Evolutionary conservation across 1,140 invertebrate genomes (phyloP).

Genomic region (Theocolax elegans): DNA sequence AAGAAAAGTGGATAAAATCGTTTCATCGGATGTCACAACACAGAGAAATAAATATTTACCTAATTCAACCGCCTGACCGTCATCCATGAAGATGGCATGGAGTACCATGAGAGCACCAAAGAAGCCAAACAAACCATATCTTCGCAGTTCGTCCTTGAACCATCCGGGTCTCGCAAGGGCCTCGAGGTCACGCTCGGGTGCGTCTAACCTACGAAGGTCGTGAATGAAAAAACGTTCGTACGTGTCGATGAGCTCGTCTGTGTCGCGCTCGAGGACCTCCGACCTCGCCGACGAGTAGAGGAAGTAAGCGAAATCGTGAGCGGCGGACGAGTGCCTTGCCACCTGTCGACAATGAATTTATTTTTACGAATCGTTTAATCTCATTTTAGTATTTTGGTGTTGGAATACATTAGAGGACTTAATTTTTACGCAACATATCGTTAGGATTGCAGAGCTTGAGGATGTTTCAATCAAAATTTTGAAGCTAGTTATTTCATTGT

Average conservation of each 20-base stretch:
- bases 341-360: too few species aligned
- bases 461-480: too few species aligned
- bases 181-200: constrained; percentile 27
- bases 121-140: constrained; percentile 49
- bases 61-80: background rate
- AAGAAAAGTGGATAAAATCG: too few species aligned
- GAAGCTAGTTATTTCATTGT: too few species aligned
- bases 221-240: constrained; percentile 29
- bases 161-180: constrained; percentile 43
- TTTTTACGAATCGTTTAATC: too few species aligned
- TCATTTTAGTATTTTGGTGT: too few species aligned
- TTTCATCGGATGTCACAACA: too few species aligned
- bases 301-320: constrained; percentile 58
- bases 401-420: too few species aligned
- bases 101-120: constrained; percentile 49
- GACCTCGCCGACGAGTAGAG: constrained; percentile 56
- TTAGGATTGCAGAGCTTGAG: too few species aligned
- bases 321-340: constrained; percentile 49
- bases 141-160: constrained; percentile 49
- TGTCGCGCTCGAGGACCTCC: constrained; percentile 49
- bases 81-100: constrained; percentile 43
- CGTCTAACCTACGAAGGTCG: constrained; percentile 6
- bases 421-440: too few species aligned
- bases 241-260: constrained; percentile 51
- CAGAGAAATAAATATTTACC: constrained; percentile 3